Base-by-base conservation (phyloP, 2,113 vertebrate species). In the Chaetodon trifascialis region DNA sequence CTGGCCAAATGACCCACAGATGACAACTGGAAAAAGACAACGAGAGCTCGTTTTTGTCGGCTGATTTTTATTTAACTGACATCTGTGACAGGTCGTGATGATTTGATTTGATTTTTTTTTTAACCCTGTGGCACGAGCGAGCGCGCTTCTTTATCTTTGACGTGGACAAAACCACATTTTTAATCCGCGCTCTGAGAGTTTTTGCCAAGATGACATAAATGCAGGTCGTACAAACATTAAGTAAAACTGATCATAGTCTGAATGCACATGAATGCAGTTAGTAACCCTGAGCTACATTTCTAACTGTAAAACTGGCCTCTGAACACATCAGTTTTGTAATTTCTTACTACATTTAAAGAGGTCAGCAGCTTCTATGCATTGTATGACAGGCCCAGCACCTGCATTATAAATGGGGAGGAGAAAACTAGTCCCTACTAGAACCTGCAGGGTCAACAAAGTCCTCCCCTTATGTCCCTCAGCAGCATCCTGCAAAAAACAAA, bases 51-150 rank as follows among this genome's bases (percentile, higher is more conserved):
- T 17, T 66, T 67, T 17, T 51, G 0, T 66, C 73, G 11, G n/a
- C 69, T n/a, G 58, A 7, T 23, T 71, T 88, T 89, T 55, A 76
- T 85, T 85, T 78, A 55, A 55, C 38, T 77, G 42, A 73, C 60
- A 69, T 77, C 55, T 73, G 42, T 74, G 69, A 85, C 70, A 21
- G 44, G 64, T 76, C 46, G 51, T 56, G 38, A 71, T 58, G 4
- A 58, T 42, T 47, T 54, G 9, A 8, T 60, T 52, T 64, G 34
- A 5, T 38, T 44, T 38, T 56, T 47, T 3, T 60, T 51, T 46
- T 52, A 60, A 76, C 42, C 64, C 34, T 23, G 81, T 78, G 82
- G 62, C 79, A 80, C 71, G 51, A n/a, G 30, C 0, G 46, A 76
- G 17, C 30, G 0, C 64, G 23, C 21, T 38, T 64, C 1, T 44